These are phyloP conservation scores for Phoenicopterus ruber DNA, from an alignment of 2,113 vertebrate species.

Conservation along the genomic window DNA sequence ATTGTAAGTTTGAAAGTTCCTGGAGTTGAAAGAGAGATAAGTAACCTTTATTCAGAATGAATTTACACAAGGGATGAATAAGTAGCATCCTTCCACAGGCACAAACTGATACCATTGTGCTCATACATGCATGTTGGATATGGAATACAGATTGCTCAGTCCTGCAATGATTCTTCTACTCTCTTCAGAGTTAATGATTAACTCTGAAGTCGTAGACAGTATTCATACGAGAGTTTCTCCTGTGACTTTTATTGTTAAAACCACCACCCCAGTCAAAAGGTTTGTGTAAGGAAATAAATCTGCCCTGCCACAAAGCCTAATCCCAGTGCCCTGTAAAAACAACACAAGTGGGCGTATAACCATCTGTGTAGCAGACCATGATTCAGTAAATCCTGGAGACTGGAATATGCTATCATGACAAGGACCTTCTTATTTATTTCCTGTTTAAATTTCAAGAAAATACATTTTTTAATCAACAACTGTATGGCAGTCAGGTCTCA, in stretches of 20 bases:
- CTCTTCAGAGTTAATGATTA: not conserved
- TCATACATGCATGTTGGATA: not conserved
- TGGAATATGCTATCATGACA: not conserved
- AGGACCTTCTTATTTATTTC: not conserved
- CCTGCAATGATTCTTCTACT: not conserved
- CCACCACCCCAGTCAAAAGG: not conserved
- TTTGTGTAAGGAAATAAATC: not conserved
- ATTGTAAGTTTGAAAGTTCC: slow-evolving; percentile 99
- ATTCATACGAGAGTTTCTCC: not conserved
- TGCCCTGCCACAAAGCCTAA: not conserved
- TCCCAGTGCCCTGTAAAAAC: not conserved
- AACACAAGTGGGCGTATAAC: not conserved
- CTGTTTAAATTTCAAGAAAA: not conserved
- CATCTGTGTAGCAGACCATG: not conserved
- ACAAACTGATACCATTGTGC: not conserved
- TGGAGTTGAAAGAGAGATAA: slow-evolving; percentile 62
- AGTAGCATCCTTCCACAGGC: not conserved
- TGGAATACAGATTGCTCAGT: not conserved
- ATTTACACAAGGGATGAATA: not conserved
- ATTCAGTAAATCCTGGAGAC: not conserved
- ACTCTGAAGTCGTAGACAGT: not conserved
- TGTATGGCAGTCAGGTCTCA: not conserved
- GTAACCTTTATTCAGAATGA: not conserved
- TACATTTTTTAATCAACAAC: not conserved
- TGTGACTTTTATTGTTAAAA: not conserved